phyloP scores from a whole-genome alignment of 2,888 invertebrate genomes.

The Tetrapedia diversipes region DNA sequence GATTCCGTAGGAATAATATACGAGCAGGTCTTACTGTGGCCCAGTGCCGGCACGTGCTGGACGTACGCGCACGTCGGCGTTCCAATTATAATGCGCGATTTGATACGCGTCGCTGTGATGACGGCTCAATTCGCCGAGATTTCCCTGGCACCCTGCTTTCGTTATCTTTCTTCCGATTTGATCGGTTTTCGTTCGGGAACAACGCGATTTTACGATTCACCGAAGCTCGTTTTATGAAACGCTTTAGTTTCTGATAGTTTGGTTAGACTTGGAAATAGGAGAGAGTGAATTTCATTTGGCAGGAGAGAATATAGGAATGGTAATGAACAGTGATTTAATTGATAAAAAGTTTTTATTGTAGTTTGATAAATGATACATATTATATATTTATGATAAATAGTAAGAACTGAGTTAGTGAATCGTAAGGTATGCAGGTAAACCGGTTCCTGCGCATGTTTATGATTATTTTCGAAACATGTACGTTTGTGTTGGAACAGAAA shows the following conservation, averaged over 20 bases:
- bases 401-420: neutral
- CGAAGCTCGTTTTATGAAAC: neutral
- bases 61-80: conserved; percentile 64
- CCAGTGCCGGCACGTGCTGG: conserved; percentile 71
- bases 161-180: neutral
- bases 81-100: conserved; percentile 80
- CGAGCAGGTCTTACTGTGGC: conserved; percentile 81
- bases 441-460: neutral
- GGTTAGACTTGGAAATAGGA: neutral
- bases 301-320: too few species aligned
- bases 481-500: neutral
- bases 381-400: neutral
- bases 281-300: neutral
- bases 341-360: too few species aligned
- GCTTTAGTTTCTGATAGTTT: neutral
- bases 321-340: too few species aligned
- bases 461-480: neutral
- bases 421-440: neutral
- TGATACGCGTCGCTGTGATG: conserved; percentile 72
- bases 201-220: neutral
- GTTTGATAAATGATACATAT: too few species aligned
- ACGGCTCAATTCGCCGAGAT: conserved; percentile 73
- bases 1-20: conserved; percentile 81
- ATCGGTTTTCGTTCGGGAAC: neutral
- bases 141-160: conserved; percentile 31